These are phyloP conservation scores for Bos indicus DNA, from an alignment of 2,113 vertebrate species.

Conservation along the genomic window DNA sequence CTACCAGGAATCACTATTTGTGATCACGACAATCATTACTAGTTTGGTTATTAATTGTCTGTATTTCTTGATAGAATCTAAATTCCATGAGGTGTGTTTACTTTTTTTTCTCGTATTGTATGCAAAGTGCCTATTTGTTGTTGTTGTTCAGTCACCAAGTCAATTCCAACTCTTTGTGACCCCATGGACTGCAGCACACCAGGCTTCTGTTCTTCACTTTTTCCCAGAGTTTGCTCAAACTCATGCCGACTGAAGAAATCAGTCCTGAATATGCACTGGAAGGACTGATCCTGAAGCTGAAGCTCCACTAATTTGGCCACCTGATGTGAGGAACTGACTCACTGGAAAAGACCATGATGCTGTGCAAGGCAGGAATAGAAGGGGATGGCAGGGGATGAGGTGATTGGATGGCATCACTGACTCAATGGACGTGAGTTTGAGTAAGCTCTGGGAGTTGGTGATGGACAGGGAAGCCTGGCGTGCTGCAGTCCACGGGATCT, in stretches of 20 bases:
- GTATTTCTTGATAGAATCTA: background rate
- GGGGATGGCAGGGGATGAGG: background rate
- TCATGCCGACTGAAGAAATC: background rate
- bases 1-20: background rate
- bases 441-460: background rate
- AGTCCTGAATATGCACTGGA: background rate
- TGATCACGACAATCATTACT: accelerated
- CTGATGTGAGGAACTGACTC: background rate
- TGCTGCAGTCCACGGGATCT: background rate
- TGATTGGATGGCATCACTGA: background rate
- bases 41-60: background rate
- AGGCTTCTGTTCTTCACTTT: background rate
- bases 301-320: background rate
- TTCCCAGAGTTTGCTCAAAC: background rate
- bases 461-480: accelerated
- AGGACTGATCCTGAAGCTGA: background rate
- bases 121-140: background rate
- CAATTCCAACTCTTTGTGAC: background rate
- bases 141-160: background rate
- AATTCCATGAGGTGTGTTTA: background rate
- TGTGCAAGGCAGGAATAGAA: background rate
- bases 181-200: background rate
- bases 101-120: background rate
- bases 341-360: background rate
- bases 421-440: background rate